phyloP scores from a whole-genome alignment of 1,140 invertebrate species.

The Gryon sp. region DNA sequence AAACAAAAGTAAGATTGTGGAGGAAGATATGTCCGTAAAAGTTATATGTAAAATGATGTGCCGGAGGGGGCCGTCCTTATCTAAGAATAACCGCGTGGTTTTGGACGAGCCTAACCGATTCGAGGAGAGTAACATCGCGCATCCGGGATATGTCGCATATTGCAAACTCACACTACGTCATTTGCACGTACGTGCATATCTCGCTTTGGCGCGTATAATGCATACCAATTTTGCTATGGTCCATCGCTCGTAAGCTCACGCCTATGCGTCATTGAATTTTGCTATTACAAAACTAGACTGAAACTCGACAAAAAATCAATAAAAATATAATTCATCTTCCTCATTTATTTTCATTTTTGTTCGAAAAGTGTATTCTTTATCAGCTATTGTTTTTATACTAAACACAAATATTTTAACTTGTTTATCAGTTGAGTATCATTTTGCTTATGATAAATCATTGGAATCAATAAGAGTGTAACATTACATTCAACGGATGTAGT shows the following conservation, averaged over 20 bases:
- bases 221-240: constrained; percentile 60
- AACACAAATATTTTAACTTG: too few species aligned
- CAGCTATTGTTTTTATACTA: too few species aligned
- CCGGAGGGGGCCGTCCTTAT: constrained; percentile 49
- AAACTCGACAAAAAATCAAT: too few species aligned
- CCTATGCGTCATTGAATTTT: constrained; percentile 9
- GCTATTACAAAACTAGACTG: too few species aligned
- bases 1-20: constrained; percentile 58
- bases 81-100: constrained; percentile 56
- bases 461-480: constrained; percentile 33
- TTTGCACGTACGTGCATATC: constrained; percentile 47
- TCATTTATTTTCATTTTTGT: too few species aligned
- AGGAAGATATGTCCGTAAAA: constrained; percentile 57
- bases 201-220: constrained; percentile 50
- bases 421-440: too few species aligned
- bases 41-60: constrained; percentile 55
- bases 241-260: constrained; percentile 33
- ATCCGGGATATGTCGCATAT: constrained; percentile 62
- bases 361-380: too few species aligned
- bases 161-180: constrained; percentile 41
- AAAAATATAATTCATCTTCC: too few species aligned
- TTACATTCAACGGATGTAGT: constrained; percentile 35
- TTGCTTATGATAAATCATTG: not conserved
- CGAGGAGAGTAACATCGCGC: constrained; percentile 47
- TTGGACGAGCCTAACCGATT: constrained; percentile 46